Base-by-base conservation (phyloP, 2,797 vertebrate species). In the Spondyliosoma cantharus region DNA sequence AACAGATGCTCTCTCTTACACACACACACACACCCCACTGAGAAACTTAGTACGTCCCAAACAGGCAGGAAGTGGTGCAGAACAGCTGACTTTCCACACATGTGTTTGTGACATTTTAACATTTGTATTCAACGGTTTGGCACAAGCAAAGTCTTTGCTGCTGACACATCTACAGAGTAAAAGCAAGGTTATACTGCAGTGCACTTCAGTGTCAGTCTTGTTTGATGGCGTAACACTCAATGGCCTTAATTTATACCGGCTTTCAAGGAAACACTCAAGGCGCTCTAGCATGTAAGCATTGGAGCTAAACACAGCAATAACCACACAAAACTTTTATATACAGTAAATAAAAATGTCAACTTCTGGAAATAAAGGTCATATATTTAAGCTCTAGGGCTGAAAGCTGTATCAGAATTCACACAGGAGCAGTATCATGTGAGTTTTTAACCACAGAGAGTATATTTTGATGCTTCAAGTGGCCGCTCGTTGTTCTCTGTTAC, bases 1-100 rank as follows among this genome's bases (percentile, higher is more conserved):
- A 85, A 86, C 86, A 89, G 87, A 90, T 85, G 86, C 87, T 85
- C 74, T 52, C 76, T 29, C 29, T 29, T 5, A 5, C 37, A 11
- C 37, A 11, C 37, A 37, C 37, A 37, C 37, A 52, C 64, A 32
- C 67, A 22, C 48, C 72, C 43, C n/a, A 25, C 74, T 54, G 63
- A 69, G 54, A 72, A 84, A 57, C 46, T 54, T 27, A 60, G 78
- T 62, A 54, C 49, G 61, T 72, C 63, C 76, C 37, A 50, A 49
- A 78, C 43, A 74, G 65, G 37, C 50, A 43, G 76, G 66, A 71
- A 66, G 61, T 46, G 57, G 48, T 17, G 80, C 45, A 43, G 75
- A 78, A 73, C 49, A 71, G 45, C 22, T 22, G 48, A 83, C 46
- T 67, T 59, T 83, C 71, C 48, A 22, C 45, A 24, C 53, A 37